A percentile compares a stretch with the other conserved stretches of the same genome.
Evolutionary conservation across 2,797 vertebrate species (phyloP).

Genomic region (Staurois parvus): DNA sequence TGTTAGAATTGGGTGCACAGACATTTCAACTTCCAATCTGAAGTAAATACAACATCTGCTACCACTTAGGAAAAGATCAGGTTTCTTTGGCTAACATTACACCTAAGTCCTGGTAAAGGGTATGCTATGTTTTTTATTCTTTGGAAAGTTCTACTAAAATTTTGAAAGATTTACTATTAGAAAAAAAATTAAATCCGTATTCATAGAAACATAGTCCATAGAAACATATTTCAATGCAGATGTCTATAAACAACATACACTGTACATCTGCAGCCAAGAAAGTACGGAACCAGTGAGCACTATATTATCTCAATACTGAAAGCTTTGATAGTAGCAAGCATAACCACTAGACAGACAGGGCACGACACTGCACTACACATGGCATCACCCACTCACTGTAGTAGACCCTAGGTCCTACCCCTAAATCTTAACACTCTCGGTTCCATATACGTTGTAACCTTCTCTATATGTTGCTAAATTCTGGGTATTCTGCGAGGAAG

Average conservation of each 20-base stretch:
- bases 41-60: no score
- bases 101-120: no score
- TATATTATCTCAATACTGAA: constrained; percentile 77
- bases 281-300: constrained; percentile 84
- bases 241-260: constrained; percentile 86
- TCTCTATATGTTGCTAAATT: constrained; percentile 99
- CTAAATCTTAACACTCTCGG: constrained; percentile 99
- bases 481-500: constrained; percentile 98
- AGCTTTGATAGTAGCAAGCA: constrained; percentile 83
- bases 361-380: constrained; percentile 84
- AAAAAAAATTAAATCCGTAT: no score
- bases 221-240: constrained; percentile 86
- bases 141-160: not conserved
- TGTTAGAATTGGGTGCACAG: no score
- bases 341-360: constrained; percentile 87
- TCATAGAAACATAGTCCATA: constrained; percentile 33
- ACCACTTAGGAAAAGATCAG: no score
- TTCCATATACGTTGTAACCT: constrained; percentile 99
- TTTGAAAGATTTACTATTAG: not conserved
- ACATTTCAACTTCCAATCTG: no score
- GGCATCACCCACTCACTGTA: constrained; percentile 89
- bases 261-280: constrained; percentile 90
- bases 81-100: no score
- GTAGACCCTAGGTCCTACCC: constrained; percentile 97
- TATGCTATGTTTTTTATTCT: no score